Conservation (phyloP, 1,140 invertebrate genomes). For the Phortica variegata region DNA sequence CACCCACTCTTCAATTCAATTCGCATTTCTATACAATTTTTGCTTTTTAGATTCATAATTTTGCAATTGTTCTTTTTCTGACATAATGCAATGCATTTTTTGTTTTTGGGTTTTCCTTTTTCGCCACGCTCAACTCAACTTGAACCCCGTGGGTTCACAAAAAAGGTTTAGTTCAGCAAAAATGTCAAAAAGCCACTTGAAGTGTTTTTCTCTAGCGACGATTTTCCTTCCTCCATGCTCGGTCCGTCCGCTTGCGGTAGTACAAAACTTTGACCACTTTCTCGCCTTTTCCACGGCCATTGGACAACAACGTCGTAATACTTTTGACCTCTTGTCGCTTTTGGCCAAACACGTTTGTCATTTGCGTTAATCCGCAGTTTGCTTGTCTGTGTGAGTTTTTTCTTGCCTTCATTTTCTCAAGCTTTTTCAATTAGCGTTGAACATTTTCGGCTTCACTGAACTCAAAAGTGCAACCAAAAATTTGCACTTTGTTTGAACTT, state of each 20-base stretch:
- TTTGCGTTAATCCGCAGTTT: conserved; percentile 2
- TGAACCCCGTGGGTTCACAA: conserved; percentile 11
- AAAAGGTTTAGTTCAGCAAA: conserved; percentile 32
- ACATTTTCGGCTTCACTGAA: neutral
- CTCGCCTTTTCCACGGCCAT: neutral
- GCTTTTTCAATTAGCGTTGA: conserved; percentile 1
- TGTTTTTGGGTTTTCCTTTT: conserved; percentile 25
- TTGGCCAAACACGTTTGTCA: conserved; percentile 1
- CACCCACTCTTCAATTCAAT: conserved; percentile 21
- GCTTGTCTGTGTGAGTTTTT: too few species aligned
- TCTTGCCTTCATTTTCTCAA: neutral
- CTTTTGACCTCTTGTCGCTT: conserved; percentile 14
- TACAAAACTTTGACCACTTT: conserved; percentile 1
- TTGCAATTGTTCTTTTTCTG: conserved; percentile 27
- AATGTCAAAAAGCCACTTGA: conserved; percentile 41
- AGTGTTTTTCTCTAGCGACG: too few species aligned
- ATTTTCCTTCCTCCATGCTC: conserved; percentile 21
- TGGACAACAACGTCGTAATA: conserved; percentile 10
- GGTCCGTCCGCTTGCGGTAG: neutral
- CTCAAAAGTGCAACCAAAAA: too few species aligned
- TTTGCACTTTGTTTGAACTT: too few species aligned
- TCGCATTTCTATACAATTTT: conserved; percentile 21
- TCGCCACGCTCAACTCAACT: conserved; percentile 4
- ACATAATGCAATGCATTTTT: conserved; percentile 21
- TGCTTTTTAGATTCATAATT: too few species aligned